Evolutionary conservation across 2,113 vertebrate genomes (phyloP).

Genomic region (Gavia stellata): DNA sequence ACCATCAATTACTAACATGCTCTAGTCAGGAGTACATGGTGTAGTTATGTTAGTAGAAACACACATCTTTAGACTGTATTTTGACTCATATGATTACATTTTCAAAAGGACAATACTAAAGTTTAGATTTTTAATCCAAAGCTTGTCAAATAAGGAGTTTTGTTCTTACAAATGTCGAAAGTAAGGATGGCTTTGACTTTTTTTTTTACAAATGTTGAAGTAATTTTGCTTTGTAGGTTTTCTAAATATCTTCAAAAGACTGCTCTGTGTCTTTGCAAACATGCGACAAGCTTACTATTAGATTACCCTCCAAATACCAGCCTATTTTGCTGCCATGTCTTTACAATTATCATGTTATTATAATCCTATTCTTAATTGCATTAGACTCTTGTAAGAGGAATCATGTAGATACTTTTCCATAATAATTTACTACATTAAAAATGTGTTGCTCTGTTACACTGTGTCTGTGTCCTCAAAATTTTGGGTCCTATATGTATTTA

Average conservation of each 20-base stretch:
- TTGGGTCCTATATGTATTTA: not conserved
- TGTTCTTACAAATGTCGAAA: not conserved
- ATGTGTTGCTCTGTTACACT: not conserved
- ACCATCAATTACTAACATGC: not conserved
- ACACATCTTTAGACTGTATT: not conserved
- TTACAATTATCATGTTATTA: not conserved
- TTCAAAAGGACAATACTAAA: not conserved
- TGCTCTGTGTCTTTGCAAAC: not conserved
- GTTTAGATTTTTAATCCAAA: not conserved
- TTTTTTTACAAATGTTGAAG: not conserved
- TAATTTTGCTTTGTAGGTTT: not conserved
- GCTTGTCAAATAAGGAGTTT: not conserved
- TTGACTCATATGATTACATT: not conserved
- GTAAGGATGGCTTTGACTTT: accelerated
- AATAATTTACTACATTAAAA: not conserved
- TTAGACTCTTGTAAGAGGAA: not conserved
- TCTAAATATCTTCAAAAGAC: not conserved
- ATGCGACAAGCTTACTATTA: not conserved
- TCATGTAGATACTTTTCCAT: not conserved
- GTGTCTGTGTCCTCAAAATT: not conserved
- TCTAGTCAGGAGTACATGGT: not conserved
- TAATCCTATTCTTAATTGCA: not conserved
- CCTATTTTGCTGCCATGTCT: not conserved
- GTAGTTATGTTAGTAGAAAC: not conserved
- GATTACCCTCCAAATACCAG: not conserved